Base-by-base conservation (phyloP, 1,140 invertebrate species). In the Aphis gossypii region DNA sequence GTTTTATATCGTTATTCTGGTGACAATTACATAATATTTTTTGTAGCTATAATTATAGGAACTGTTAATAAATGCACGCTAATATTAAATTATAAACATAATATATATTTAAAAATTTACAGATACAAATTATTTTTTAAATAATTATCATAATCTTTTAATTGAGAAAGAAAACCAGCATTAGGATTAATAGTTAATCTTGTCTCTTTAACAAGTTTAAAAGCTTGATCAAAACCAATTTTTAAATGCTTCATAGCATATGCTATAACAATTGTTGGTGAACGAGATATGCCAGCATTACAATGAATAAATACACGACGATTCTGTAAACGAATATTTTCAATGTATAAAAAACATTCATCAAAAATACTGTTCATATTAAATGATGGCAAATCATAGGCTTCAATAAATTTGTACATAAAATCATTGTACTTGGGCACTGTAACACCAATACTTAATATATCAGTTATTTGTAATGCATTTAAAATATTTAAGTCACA, bases 261-360 rank as follows among this genome's bases (percentile, higher is more conserved):
- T 23, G 97, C 97, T 93, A 99, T 97, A 25, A 97, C 96, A 88
- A 99, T 96, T 56, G 97, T 96, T 8, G 98, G 96, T n/a, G 98
- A 98, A 38, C 98, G 95, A 23, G 98, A 99, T 5, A 99, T 96
- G 20, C 98, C 98, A 11, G 98, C 98, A 95, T 98, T 98, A 95
- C 98, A 99, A 95, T 99, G 98, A 1, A 99, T 97, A 93, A 98
- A 96, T 92, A 98, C 96, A 95, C 97, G 97, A 48, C 97, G 96
- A 84, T 94, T 95, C 95, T 92, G 95, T 94, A 95, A 95, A 76
- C 95, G 95, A 68, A 94, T 94, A 60, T 95, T 91, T 9, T 96
- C 95, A 86, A 98, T 97, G 94, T 97, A 97, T 25, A 95, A 94
- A 91, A 96, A 95, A 94, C 96, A 96, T 35, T 96, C 95, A 82